These are phyloP conservation scores for Sisyra terminalis DNA, from an alignment of 2,888 invertebrate genomes.

Conservation along the genomic window DNA sequence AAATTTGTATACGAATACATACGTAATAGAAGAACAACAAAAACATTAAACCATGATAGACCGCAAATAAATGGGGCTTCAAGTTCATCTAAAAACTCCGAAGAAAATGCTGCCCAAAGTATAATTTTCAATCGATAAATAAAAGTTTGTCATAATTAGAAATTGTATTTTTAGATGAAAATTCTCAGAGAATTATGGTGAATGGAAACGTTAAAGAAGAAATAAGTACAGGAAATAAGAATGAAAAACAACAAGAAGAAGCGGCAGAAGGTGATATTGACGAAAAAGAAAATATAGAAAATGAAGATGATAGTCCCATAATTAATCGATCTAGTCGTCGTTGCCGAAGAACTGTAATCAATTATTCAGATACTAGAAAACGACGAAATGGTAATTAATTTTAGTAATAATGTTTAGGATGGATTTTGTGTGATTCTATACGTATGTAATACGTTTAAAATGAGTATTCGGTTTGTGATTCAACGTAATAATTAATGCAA, in stretches of 20 bases:
- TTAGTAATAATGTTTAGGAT: background rate
- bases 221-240: background rate
- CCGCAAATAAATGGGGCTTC: conserved; percentile 3
- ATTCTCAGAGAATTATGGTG: background rate
- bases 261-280: conserved; percentile 1
- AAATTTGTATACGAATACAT: conserved; percentile 8
- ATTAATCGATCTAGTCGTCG: background rate
- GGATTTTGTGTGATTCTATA: background rate
- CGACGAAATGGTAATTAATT: conserved; percentile 2
- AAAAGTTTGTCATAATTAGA: too few species aligned
- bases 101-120: conserved; percentile 1
- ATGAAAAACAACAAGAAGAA: conserved; percentile 1
- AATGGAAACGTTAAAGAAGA: conserved; percentile 1
- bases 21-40: background rate
- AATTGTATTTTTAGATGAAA: too few species aligned
- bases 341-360: background rate
- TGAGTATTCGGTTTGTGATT: too few species aligned
- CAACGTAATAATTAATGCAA: too few species aligned
- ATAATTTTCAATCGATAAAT: conserved; percentile 1
- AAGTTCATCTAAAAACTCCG: background rate
- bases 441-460: too few species aligned
- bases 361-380: background rate
- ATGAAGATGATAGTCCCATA: background rate
- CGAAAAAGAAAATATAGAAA: background rate
- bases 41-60: background rate